phyloP scores from a whole-genome alignment of 1,140 invertebrate species.

The Temnothorax nylanderi region DNA sequence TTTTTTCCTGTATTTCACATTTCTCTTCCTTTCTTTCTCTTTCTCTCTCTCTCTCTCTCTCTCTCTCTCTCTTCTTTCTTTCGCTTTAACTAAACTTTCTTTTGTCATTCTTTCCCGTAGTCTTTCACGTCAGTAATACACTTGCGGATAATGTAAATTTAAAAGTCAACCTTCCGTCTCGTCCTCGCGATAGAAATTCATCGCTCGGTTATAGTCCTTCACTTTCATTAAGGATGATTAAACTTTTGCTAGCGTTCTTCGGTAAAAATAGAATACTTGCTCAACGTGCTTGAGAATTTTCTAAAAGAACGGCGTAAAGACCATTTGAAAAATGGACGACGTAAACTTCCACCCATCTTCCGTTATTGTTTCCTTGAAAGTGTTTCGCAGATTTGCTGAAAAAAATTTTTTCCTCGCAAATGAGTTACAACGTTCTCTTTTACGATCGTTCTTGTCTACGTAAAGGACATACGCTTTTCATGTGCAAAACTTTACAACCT shows the following conservation, averaged over 20 bases:
- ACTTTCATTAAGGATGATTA: constrained; percentile 60
- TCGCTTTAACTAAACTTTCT: constrained; percentile 51
- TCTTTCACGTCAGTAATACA: constrained; percentile 58
- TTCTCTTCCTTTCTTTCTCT: neutral
- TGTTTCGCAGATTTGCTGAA: constrained; percentile 48
- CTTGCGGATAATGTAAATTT: constrained; percentile 69
- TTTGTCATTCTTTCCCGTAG: constrained; percentile 54
- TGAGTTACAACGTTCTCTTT: constrained; percentile 34
- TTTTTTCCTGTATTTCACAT: constrained; percentile 37
- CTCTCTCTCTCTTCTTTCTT: neutral
- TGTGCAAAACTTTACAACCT: constrained; percentile 27
- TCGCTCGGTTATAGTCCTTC: constrained; percentile 48
- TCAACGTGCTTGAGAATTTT: constrained; percentile 35
- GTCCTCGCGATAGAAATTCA: constrained; percentile 64
- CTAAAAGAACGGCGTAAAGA: constrained; percentile 18
- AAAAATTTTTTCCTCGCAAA: constrained; percentile 21
- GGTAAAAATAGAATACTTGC: constrained; percentile 45
- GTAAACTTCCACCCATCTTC: constrained; percentile 23
- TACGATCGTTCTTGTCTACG: constrained; percentile 22
- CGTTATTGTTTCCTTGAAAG: constrained; percentile 32
- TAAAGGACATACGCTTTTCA: constrained; percentile 27
- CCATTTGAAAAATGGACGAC: constrained; percentile 34
- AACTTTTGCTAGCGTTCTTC: constrained; percentile 32
- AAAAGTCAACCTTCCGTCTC: constrained; percentile 52
- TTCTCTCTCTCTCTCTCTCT: neutral